Evolutionary conservation across 2,113 vertebrate genomes (phyloP).

Genomic region (Grammomys surdaster): DNA sequence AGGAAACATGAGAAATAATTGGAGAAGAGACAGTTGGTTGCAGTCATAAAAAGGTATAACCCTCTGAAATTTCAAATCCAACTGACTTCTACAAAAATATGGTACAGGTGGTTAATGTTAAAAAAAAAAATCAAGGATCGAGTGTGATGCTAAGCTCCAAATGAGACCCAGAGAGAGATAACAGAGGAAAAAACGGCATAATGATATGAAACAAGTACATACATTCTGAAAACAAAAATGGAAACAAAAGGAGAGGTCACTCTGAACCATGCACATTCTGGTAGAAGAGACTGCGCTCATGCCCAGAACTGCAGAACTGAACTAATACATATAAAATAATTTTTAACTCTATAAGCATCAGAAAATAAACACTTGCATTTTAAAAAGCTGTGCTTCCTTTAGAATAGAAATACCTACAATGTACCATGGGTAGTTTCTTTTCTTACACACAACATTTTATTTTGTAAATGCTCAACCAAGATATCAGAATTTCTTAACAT

Average conservation of each 20-base stretch:
- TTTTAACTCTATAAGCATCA: background rate
- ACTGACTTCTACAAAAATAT: background rate
- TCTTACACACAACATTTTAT: background rate
- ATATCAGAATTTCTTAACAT: background rate
- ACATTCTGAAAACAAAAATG: background rate
- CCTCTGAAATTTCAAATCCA: no score
- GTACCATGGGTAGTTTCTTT: background rate
- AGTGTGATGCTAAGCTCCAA: background rate
- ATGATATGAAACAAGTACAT: background rate
- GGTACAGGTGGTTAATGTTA: background rate
- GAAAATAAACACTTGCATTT: background rate
- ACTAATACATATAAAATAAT: background rate
- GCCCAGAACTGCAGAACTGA: background rate
- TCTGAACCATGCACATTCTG: fast-evolving
- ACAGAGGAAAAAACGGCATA: background rate
- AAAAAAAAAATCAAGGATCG: background rate
- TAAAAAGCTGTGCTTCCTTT: background rate
- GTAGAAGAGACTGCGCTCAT: background rate
- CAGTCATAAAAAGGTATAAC: background rate
- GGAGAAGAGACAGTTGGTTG: background rate
- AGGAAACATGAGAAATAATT: background rate
- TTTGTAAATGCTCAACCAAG: background rate
- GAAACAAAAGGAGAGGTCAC: background rate
- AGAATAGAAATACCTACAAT: background rate
- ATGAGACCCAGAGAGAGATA: background rate